These are phyloP conservation scores for Xenopus petersii DNA, from an alignment of 2,797 vertebrate species.

Conservation along the genomic window DNA sequence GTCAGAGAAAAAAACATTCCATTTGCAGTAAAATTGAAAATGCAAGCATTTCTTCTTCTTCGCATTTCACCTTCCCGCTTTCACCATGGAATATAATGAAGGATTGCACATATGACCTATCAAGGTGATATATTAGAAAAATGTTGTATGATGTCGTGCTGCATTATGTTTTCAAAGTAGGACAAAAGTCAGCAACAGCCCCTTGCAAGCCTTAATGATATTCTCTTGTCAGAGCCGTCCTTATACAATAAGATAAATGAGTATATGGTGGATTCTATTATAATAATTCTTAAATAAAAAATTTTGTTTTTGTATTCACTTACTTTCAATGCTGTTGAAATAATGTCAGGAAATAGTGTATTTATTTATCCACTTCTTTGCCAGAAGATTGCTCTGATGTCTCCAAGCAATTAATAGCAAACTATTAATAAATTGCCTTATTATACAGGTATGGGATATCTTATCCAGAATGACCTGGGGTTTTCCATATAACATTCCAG, in stretches of 20 bases:
- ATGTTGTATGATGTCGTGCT: not conserved
- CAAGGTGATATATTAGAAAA: conserved; percentile 7
- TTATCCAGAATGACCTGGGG: no score
- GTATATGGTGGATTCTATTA: not conserved
- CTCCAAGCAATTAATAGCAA: no score
- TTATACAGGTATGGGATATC: no score
- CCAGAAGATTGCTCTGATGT: no score
- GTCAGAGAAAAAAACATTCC: not conserved
- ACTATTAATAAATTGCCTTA: no score
- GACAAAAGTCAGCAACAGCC: not conserved
- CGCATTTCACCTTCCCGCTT: not conserved
- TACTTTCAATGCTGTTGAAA: no score
- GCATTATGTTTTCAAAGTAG: conserved; percentile 6
- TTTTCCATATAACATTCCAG: no score
- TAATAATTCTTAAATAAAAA: not conserved
- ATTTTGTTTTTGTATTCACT: not conserved
- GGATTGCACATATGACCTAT: not conserved
- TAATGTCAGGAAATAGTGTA: no score
- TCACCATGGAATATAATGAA: conserved; percentile 8
- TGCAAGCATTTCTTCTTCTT: conserved; percentile 9
- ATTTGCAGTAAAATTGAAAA: not conserved
- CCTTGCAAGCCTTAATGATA: not conserved
- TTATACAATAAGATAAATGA: no score
- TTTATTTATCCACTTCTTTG: no score
- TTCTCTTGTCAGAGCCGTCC: not conserved